A percentile compares a stretch with the other conserved stretches of the same genome.
These are phyloP conservation scores for Mya arenaria DNA, from an alignment of 1,140 invertebrate genomes.

Conservation along the genomic window DNA sequence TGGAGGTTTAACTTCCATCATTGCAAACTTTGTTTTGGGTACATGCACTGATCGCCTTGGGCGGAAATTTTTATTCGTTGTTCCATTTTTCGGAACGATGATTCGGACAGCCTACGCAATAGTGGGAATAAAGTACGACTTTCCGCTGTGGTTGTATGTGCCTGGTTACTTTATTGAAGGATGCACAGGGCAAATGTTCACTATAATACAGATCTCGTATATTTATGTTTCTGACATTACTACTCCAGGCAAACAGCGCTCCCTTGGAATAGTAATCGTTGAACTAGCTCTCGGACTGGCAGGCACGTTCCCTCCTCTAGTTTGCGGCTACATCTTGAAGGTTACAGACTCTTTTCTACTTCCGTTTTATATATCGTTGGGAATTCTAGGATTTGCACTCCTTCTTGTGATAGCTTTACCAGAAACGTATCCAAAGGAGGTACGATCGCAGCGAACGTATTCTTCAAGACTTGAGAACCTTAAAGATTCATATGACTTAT, in stretches of 20 bases:
- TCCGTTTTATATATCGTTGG: slow-evolving; percentile 11
- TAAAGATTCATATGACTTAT: slow-evolving; percentile 12
- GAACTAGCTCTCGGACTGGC: slow-evolving; percentile 24
- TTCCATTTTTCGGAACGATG: slow-evolving; percentile 12
- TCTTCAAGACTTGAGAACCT: slow-evolving; percentile 29
- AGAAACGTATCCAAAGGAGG: slow-evolving; percentile 29
- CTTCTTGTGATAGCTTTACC: slow-evolving; percentile 3
- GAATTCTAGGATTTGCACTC: neutral
- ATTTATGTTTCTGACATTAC: slow-evolving; percentile 24
- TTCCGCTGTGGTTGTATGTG: slow-evolving; percentile 15
- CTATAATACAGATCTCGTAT: slow-evolving; percentile 21
- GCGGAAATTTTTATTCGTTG: slow-evolving; percentile 26
- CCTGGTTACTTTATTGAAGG: slow-evolving; percentile 26
- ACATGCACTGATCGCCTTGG: slow-evolving; percentile 37
- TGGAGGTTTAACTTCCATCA: slow-evolving; percentile 1
- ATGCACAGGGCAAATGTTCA: slow-evolving; percentile 24
- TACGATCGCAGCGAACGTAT: slow-evolving; percentile 13
- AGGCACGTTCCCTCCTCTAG: neutral
- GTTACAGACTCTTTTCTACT: slow-evolving; percentile 6
- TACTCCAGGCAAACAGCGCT: slow-evolving; percentile 1
- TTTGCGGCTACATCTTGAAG: slow-evolving; percentile 11
- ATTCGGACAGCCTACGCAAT: neutral
- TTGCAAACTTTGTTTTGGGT: slow-evolving; percentile 35
- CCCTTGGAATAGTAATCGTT: slow-evolving; percentile 21
- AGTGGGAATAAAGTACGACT: slow-evolving; percentile 24